Base-by-base conservation (phyloP, 2,797 vertebrate species). In the Presbytis comata region DNA sequence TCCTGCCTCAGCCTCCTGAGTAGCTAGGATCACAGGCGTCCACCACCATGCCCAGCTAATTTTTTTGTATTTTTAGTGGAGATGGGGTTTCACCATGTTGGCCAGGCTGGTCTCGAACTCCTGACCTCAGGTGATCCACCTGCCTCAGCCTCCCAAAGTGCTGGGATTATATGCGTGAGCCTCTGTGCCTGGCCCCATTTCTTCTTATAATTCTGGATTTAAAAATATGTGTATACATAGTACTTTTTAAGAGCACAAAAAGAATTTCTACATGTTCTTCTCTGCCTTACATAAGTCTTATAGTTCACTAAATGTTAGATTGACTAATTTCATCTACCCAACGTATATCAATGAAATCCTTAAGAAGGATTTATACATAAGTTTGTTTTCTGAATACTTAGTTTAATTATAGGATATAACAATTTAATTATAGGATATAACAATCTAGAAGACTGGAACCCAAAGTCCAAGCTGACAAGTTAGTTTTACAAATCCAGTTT, bases 171-270 rank as follows among this genome's bases (percentile, higher is more conserved):
- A 39, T n/a, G n/a, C 2, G 61, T 72, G 9, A 72, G 67, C n/a
- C 67, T 39, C 67, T 36, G 67, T 2, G 1, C 5, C n/a, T 10
- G n/a, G n/a, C 67, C 61, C 61, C 61, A 67, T 67, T 67, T n/a
- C 26, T 59, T 28, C 16, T n/a, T n/a, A 55, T 36, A 84, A 93
- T 93, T 80, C 89, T 90, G 30, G 24, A 50, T 36, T 95, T 90
- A 28, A 82, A 89, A 82, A 85, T 81, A 90, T 55, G 36, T 85
- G 36, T 75, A 48, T 19, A 92, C 9, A 16, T 3, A 78, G 16
- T 89, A 93, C n/a, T 93, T 92, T 79, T 91, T 86, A 91, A 93
- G 39, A 95, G 39, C 39, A 95, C n/a, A 93, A 83, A 76, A 95
- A 92, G 55, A 70, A 61, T 82, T 94, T 55, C 55, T 94, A 48